Evolutionary conservation across 1,140 invertebrate species (phyloP).

Genomic region (Aradophagus sp.): DNA sequence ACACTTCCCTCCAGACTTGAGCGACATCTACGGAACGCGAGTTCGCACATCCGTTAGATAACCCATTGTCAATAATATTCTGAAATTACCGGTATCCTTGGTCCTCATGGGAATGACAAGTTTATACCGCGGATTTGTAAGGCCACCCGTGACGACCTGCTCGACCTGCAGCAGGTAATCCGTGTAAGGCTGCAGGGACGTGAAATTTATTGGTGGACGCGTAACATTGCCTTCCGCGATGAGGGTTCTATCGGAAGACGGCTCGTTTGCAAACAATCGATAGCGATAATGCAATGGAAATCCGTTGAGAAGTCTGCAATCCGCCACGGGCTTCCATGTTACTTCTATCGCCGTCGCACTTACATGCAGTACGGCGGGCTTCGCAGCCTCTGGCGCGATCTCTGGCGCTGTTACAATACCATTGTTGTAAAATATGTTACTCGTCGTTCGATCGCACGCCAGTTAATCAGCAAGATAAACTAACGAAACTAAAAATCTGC

Average conservation of each 20-base stretch:
- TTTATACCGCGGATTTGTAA: constrained; percentile 34
- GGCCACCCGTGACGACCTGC: constrained; percentile 48
- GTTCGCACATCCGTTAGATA: too few species aligned
- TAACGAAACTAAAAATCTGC: too few species aligned
- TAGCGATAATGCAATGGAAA: constrained; percentile 60
- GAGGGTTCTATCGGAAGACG: constrained; percentile 55
- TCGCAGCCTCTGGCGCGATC: constrained; percentile 52
- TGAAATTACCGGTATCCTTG: constrained; percentile 27
- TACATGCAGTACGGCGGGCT: constrained; percentile 49
- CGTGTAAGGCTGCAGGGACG: constrained; percentile 43
- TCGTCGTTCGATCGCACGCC: constrained; percentile 30
- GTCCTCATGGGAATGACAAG: constrained; percentile 44
- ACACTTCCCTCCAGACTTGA: too few species aligned
- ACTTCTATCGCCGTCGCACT: constrained; percentile 52
- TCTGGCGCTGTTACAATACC: constrained; percentile 51
- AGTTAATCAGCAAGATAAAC: too few species aligned
- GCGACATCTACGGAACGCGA: too few species aligned
- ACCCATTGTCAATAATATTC: neutral
- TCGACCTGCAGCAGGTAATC: constrained; percentile 47
- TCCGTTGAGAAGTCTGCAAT: constrained; percentile 59
- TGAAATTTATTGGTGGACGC: constrained; percentile 53
- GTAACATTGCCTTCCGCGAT: constrained; percentile 54
- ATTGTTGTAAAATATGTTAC: constrained; percentile 55
- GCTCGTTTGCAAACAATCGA: constrained; percentile 59
- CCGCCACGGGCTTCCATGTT: constrained; percentile 56